Conservation (phyloP, 2,797 vertebrate genomes). For the Enteromius paludinosus region DNA sequence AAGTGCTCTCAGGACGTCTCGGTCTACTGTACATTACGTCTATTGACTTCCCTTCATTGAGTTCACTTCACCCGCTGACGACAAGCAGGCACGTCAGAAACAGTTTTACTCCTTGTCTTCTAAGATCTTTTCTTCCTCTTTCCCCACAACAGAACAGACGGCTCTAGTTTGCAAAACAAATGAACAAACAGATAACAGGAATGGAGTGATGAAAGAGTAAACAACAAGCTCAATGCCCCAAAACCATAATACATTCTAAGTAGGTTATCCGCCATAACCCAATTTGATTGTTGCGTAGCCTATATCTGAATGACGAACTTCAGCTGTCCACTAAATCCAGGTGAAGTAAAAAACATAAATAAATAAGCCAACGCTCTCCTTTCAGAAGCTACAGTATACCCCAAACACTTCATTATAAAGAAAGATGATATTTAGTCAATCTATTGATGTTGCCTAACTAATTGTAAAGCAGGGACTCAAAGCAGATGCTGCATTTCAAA, state of each 20-base stretch:
- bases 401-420: constrained; percentile 79
- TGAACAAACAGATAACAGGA: constrained; percentile 82
- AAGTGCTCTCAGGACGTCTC: background rate
- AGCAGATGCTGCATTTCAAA: constrained; percentile 89
- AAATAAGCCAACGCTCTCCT: constrained; percentile 57
- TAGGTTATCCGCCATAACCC: constrained; percentile 77
- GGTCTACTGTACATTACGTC: constrained; percentile 6
- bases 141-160: constrained; percentile 79
- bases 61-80: constrained; percentile 74
- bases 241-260: constrained; percentile 80
- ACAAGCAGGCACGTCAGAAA: constrained; percentile 73
- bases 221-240: constrained; percentile 81
- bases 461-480: constrained; percentile 84
- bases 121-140: constrained; percentile 73
- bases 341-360: constrained; percentile 8
- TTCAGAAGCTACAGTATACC: constrained; percentile 58
- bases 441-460: constrained; percentile 85
- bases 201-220: constrained; percentile 82
- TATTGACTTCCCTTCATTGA: constrained; percentile 68
- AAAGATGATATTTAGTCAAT: constrained; percentile 81
- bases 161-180: constrained; percentile 84
- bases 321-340: constrained; percentile 34
- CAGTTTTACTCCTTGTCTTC: constrained; percentile 69
- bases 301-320: constrained; percentile 57
- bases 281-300: constrained; percentile 67